A percentile compares a stretch with the other conserved stretches of the same genome.
phyloP scores from a whole-genome alignment of 1,140 invertebrate species.

The Wasmannia auropunctata region DNA sequence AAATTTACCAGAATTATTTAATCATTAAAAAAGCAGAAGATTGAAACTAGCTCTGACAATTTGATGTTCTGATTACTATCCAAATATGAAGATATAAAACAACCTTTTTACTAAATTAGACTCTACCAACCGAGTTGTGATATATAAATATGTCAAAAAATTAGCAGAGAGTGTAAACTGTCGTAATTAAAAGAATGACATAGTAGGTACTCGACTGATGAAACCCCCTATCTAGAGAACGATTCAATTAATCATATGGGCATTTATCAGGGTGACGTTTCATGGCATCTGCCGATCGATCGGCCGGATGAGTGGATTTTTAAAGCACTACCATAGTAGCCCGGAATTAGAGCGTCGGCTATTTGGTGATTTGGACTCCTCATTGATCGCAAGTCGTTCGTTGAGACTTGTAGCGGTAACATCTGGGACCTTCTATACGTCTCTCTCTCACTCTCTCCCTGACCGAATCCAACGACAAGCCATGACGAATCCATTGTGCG shows the following conservation, averaged over 20 bases:
- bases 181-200: not conserved
- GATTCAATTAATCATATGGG: not conserved
- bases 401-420: conserved; percentile 38
- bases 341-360: conserved; percentile 3
- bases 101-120: conserved; percentile 14
- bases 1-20: not conserved
- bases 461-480: conserved; percentile 69
- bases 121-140: not conserved
- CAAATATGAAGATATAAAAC: not conserved
- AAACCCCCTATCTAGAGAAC: not conserved
- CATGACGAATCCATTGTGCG: conserved; percentile 75
- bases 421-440: conserved; percentile 27
- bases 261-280: conserved; percentile 59
- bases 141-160: not conserved
- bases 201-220: not conserved
- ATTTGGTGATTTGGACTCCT: conserved; percentile 37
- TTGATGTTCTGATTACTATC: not conserved
- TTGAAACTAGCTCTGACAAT: not conserved
- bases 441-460: conserved; percentile 37
- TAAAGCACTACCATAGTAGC: not conserved
- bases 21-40: not conserved
- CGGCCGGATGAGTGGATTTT: conserved; percentile 46
- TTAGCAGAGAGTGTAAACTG: not conserved
- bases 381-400: conserved; percentile 29
- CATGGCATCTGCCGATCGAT: conserved; percentile 61